Conservation (phyloP, 2,113 vertebrate species). For the Rhea pennata region DNA sequence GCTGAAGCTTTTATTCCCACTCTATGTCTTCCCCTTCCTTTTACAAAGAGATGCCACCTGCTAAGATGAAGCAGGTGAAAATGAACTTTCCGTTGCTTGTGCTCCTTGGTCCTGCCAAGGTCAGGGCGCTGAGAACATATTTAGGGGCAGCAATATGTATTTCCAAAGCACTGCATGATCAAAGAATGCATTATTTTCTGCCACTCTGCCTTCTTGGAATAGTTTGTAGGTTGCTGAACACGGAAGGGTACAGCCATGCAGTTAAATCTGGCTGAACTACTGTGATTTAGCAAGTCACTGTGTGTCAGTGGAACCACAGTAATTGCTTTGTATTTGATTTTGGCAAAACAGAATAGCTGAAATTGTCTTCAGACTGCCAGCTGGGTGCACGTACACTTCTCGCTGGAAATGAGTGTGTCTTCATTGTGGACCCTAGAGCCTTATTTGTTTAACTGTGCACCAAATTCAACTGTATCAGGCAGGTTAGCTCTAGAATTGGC, state of each 20-base stretch:
- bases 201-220: not conserved
- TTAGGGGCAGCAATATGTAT: not conserved
- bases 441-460: not conserved
- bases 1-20: not conserved
- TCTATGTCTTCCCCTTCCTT: not conserved
- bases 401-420: not conserved
- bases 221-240: not conserved
- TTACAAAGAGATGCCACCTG: not conserved
- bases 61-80: not conserved
- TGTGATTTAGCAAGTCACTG: not conserved
- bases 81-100: not conserved
- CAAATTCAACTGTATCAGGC: not conserved
- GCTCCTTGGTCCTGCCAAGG: not conserved
- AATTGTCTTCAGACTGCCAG: not conserved
- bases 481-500: not conserved
- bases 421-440: not conserved
- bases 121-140: not conserved
- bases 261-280: not conserved
- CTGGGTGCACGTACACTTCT: not conserved
- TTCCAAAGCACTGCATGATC: not conserved
- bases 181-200: not conserved
- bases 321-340: not conserved
- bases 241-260: not conserved
- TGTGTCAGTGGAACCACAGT: not conserved
- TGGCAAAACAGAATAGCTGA: not conserved